phyloP scores from a whole-genome alignment of 2,888 invertebrate genomes.

The Nephrocerus scutellatus region DNA sequence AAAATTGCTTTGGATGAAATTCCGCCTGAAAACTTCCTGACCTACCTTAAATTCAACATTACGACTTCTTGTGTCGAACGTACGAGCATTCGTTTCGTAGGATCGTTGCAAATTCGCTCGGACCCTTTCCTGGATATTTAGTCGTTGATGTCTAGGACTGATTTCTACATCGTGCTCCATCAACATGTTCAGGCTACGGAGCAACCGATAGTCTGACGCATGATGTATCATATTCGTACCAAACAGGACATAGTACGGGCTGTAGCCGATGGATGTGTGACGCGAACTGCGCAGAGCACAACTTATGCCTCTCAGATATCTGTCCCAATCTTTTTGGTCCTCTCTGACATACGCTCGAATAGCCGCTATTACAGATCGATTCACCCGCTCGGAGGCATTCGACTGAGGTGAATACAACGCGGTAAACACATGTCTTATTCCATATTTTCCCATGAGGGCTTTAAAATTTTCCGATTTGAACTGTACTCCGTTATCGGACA shows the following conservation, averaged over 20 bases:
- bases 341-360: slow-evolving; percentile 19
- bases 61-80: no score
- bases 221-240: slow-evolving; percentile 14
- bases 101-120: no score
- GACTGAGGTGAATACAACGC: slow-evolving; percentile 33
- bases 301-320: slow-evolving; percentile 10
- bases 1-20: no score
- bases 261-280: slow-evolving; percentile 11
- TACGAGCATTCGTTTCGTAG: no score
- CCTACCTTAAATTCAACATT: no score
- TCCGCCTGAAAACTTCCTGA: no score
- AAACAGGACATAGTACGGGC: slow-evolving; percentile 14
- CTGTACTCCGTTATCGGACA: slow-evolving; percentile 28
- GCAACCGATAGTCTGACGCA: slow-evolving; percentile 6
- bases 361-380: slow-evolving; percentile 30
- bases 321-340: slow-evolving; percentile 18
- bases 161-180: no score
- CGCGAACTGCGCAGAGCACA: slow-evolving; percentile 12
- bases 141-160: no score
- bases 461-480: slow-evolving; percentile 21
- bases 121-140: no score
- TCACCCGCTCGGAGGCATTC: slow-evolving; percentile 34
- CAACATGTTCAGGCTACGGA: no score
- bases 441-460: slow-evolving; percentile 14
- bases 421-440: slow-evolving; percentile 20